Base-by-base conservation (phyloP, 64 coral and sea anemone species). In the Montipora efflorescens region DNA sequence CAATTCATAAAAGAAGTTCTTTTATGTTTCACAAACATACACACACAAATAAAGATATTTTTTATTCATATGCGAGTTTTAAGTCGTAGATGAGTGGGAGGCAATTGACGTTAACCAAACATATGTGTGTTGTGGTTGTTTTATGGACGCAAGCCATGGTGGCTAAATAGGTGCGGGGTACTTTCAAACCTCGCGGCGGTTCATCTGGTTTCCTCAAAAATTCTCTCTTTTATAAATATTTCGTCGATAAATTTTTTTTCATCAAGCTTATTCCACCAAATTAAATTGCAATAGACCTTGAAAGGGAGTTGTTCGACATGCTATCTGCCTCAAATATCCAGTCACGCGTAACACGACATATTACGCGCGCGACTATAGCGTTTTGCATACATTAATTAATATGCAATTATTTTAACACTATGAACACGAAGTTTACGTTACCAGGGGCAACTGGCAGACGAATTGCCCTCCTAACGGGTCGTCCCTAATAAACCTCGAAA, bases 71-170 rank as follows among this genome's bases (percentile, higher is more conserved):
- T 84, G 36, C 58, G 18, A 9, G 59, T 67, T 49, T 18, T 16
- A 0, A 20, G 22, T 47, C 82, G 66, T 6, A 22, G 51, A 86
- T 52, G 66, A 71, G 82, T 86, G 82, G 62, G 82, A 44, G 5
- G 44, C 16, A 7, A 47, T 5, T 69, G 59, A 67, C 81, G 59
- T 84, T 86, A 48, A 14, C 22, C 21, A 72, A 72, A 86, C 82
- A 86, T 86, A 20, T 85, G 64, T 8, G 11, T 67, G 58, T 36
- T 67, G 62, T 67, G 62, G 62, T 67, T 67, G 80, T 83, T 83
- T 36, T 11, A 62, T 70, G 16, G 48, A 48, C 36, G 64, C 66
- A 52, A 43, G 44, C 45, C 11, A 4, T 16, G 61, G 13, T 19
- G 66, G 20, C 46, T 15, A 86, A 57, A 19, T 71, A 10, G 62